Evolutionary conservation across 2,113 vertebrate species (phyloP).

Genomic region (Actenoides hombroni): DNA sequence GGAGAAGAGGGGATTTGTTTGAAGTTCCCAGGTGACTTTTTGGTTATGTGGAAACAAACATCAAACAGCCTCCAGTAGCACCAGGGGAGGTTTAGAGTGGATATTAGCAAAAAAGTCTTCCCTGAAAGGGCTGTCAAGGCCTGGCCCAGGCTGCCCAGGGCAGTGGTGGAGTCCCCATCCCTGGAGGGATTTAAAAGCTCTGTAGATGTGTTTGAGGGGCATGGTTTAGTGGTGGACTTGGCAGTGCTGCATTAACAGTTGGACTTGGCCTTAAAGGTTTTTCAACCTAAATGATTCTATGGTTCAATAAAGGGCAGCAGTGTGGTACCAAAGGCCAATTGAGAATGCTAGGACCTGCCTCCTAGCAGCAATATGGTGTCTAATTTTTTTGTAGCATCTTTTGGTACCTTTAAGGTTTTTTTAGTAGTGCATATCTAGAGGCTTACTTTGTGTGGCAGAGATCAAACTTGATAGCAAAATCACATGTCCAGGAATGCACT

Average conservation of each 20-base stretch:
- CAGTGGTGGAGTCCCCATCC: too few species aligned
- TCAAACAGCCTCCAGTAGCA: background rate
- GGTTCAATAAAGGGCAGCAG: background rate
- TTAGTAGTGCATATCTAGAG: background rate
- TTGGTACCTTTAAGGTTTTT: too few species aligned
- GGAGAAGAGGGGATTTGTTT: background rate
- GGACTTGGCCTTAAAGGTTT: background rate
- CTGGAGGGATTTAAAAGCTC: too few species aligned
- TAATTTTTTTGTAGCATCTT: background rate
- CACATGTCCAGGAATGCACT: too few species aligned
- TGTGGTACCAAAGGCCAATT: background rate
- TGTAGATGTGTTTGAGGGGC: too few species aligned
- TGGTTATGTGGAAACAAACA: background rate
- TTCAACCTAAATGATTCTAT: background rate
- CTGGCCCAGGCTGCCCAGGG: too few species aligned
- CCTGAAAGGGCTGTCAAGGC: too few species aligned
- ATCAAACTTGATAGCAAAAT: background rate
- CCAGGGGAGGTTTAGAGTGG: background rate
- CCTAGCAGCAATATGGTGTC: background rate
- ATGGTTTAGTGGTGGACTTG: too few species aligned
- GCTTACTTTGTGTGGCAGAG: background rate
- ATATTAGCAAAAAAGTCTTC: too few species aligned
- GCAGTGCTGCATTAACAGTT: background rate
- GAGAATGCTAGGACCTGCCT: background rate
- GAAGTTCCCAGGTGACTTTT: background rate